Conservation (phyloP, 2,888 invertebrate genomes). For the Lasiommata megera region DNA sequence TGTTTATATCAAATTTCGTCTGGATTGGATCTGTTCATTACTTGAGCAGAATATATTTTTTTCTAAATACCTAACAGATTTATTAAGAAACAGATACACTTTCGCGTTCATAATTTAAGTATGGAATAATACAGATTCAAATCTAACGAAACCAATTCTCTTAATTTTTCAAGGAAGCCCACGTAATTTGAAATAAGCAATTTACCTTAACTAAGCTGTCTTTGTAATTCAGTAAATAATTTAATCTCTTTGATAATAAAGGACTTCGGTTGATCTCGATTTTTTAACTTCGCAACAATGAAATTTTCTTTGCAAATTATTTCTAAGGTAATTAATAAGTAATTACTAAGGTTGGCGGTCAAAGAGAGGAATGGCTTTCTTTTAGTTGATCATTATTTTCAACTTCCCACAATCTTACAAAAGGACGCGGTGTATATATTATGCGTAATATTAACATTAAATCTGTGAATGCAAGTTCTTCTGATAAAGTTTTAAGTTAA, state of each 20-base stretch:
- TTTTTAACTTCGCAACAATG: not conserved
- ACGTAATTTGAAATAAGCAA: conserved; percentile 20
- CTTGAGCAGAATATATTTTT: too few species aligned
- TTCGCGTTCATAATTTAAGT: too few species aligned
- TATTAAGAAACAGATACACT: too few species aligned
- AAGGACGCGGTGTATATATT: too few species aligned
- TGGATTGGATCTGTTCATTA: too few species aligned
- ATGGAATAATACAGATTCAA: too few species aligned
- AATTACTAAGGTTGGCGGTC: not conserved
- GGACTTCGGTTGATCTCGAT: not conserved
- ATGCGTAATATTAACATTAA: too few species aligned
- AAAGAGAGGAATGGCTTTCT: not conserved
- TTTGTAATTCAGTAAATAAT: not conserved
- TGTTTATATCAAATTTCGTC: too few species aligned
- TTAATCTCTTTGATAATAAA: not conserved
- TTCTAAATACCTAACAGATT: too few species aligned
- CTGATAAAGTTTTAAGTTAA: too few species aligned
- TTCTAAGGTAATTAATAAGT: not conserved
- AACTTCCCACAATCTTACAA: too few species aligned
- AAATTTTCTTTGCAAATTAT: not conserved
- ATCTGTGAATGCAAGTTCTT: too few species aligned
- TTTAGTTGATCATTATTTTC: not conserved
- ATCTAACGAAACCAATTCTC: conserved; percentile 5
- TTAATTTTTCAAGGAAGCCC: conserved; percentile 7
- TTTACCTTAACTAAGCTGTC: not conserved